Percentiles rank a stretch among this genome's conserved stretches.
Conservation (phyloP, 2,888 invertebrate species). For the Unio pictorum region DNA sequence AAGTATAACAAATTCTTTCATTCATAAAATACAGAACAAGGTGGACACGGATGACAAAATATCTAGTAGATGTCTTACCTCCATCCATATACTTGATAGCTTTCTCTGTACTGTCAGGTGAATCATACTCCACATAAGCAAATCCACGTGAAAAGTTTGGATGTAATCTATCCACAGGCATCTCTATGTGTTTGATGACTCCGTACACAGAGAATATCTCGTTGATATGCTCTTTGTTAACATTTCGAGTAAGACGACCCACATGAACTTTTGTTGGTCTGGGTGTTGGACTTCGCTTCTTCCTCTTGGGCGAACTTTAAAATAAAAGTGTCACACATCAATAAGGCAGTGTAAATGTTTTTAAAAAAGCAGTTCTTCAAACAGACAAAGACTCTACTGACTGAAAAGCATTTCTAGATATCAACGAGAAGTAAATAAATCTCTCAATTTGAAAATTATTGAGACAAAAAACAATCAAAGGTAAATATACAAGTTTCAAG, state of each 20-base stretch:
- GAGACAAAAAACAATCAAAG: too few relatives aligned
- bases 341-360: not conserved
- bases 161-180: slow-evolving; percentile 90
- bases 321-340: slow-evolving; percentile 5
- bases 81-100: slow-evolving; percentile 99
- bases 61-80: slow-evolving; percentile 74
- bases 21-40: too few relatives aligned
- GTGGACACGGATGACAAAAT: too few relatives aligned
- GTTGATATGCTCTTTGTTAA: slow-evolving; percentile 78
- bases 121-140: slow-evolving; percentile 95
- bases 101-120: slow-evolving; percentile 95
- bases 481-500: too few relatives aligned
- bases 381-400: too few relatives aligned
- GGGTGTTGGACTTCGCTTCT: slow-evolving; percentile 87
- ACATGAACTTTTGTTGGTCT: slow-evolving; percentile 95
- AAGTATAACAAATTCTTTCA: too few relatives aligned
- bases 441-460: too few relatives aligned
- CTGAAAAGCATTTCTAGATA: too few relatives aligned
- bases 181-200: slow-evolving; percentile 88
- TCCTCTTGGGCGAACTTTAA: slow-evolving; percentile 71
- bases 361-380: not conserved
- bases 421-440: too few relatives aligned
- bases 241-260: slow-evolving; percentile 92
- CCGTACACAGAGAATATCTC: slow-evolving; percentile 73
- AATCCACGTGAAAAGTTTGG: slow-evolving; percentile 91